A percentile compares a stretch with the other conserved stretches of the same genome.
Conservation (phyloP, 1,140 invertebrate genomes). For the Drosophila orosa region DNA sequence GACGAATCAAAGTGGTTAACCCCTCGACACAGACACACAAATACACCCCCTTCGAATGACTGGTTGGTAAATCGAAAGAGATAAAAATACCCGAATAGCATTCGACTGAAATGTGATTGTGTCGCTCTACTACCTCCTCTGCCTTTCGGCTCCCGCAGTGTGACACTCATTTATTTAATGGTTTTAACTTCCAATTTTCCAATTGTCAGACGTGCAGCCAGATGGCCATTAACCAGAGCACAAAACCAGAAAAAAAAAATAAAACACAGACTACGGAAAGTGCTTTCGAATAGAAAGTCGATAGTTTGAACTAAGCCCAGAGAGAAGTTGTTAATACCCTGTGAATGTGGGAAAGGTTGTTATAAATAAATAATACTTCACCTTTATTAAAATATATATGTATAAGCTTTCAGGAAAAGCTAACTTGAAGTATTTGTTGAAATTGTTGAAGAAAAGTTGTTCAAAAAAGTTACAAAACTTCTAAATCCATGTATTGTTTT, state of each 20-base stretch:
- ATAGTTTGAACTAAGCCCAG: conserved; percentile 4
- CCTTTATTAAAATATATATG: background rate
- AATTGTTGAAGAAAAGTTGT: conserved; percentile 6
- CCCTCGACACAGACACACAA: conserved; percentile 10
- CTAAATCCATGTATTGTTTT: conserved; percentile 10
- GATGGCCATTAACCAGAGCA: conserved; percentile 65
- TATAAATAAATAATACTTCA: background rate
- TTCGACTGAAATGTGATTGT: conserved; percentile 57
- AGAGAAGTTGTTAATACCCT: conserved; percentile 20
- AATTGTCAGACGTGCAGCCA: conserved; percentile 76
- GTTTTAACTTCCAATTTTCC: conserved; percentile 82
- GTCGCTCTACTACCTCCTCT: background rate
- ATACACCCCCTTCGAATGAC: conserved; percentile 58
- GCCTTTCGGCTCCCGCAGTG: conserved; percentile 17
- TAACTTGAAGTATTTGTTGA: conserved; percentile 4
- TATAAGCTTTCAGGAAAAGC: background rate
- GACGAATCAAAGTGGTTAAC: conserved; percentile 52
- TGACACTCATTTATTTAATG: conserved; percentile 83
- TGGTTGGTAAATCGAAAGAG: conserved; percentile 74
- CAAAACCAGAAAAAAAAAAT: conserved; percentile 22
- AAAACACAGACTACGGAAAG: conserved; percentile 15
- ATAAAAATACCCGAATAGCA: conserved; percentile 72
- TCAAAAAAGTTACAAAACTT: conserved; percentile 3
- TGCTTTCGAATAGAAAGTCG: conserved; percentile 24
- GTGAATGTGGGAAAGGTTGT: background rate